These are phyloP conservation scores for Drosophila suzukii DNA, from an alignment of 1,140 invertebrate genomes.

Conservation along the genomic window DNA sequence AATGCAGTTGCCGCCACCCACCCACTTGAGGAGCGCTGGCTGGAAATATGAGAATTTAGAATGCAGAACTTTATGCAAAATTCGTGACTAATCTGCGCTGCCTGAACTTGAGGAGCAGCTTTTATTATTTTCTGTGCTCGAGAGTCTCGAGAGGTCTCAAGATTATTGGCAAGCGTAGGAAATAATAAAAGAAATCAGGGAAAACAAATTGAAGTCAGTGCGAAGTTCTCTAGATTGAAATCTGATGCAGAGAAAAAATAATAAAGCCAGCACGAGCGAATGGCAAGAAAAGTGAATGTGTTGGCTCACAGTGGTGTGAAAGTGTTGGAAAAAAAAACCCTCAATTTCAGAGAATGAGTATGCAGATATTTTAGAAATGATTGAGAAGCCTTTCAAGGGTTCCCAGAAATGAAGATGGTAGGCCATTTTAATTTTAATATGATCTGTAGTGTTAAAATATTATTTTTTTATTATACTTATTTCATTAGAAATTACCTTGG, in stretches of 20 bases:
- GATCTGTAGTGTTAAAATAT: neutral
- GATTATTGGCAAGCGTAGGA: constrained; percentile 45
- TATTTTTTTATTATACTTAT: neutral
- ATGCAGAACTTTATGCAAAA: constrained; percentile 63
- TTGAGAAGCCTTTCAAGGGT: neutral
- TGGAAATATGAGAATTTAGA: constrained; percentile 66
- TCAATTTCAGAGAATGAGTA: constrained; percentile 20
- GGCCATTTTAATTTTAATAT: too few species aligned
- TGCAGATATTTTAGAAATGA: constrained; percentile 9
- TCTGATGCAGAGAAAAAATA: constrained; percentile 21
- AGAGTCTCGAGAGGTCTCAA: constrained; percentile 30
- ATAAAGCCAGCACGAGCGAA: constrained; percentile 8
- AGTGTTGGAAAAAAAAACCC: constrained; percentile 19
- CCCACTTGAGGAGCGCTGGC: constrained; percentile 45
- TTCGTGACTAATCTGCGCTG: constrained; percentile 69
- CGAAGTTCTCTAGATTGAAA: constrained; percentile 39
- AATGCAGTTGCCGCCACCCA: constrained; percentile 59
- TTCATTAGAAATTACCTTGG: too few species aligned
- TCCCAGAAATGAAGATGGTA: constrained; percentile 1
- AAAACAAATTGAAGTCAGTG: constrained; percentile 41
- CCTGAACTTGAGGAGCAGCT: constrained; percentile 25
- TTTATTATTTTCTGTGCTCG: constrained; percentile 11
- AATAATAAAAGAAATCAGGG: constrained; percentile 48
- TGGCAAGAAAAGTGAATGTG: constrained; percentile 47
- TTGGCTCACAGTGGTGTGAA: constrained; percentile 32